These are phyloP conservation scores for Macrosteles quadrilineatus DNA, from an alignment of 1,140 invertebrate genomes.

Conservation along the genomic window DNA sequence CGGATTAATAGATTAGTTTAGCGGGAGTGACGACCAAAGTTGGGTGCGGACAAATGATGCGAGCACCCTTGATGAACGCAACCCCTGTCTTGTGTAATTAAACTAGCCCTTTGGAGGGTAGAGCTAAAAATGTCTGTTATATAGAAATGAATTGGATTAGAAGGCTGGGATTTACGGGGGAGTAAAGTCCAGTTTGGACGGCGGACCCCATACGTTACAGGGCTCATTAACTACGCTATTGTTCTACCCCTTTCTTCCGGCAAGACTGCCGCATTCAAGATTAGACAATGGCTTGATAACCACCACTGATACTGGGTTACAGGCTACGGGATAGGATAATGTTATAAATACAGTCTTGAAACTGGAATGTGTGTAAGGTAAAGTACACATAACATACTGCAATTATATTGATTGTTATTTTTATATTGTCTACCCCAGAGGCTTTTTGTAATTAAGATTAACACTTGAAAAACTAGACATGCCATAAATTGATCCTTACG, in stretches of 20 bases:
- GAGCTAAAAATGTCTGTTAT: conserved; percentile 7
- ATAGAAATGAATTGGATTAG: conserved; percentile 10
- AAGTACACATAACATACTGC: no score
- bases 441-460: no score
- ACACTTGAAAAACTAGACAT: no score
- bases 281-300: conserved; percentile 3
- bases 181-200: neutral
- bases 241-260: conserved; percentile 10
- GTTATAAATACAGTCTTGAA: no score
- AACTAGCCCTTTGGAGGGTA: neutral
- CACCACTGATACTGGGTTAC: neutral
- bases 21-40: neutral
- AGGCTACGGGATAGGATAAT: no score
- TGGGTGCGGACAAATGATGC: conserved; percentile 5
- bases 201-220: neutral
- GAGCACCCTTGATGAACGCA: neutral
- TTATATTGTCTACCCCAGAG: no score
- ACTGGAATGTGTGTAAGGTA: no score
- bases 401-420: no score
- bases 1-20: conserved; percentile 1
- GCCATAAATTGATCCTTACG: no score
- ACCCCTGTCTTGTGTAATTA: conserved; percentile 8
- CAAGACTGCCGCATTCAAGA: conserved; percentile 7
- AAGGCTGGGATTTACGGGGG: conserved; percentile 4
- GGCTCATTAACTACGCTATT: neutral